phyloP scores from a whole-genome alignment of 1,140 invertebrate genomes.

The Bacillus rossius region DNA sequence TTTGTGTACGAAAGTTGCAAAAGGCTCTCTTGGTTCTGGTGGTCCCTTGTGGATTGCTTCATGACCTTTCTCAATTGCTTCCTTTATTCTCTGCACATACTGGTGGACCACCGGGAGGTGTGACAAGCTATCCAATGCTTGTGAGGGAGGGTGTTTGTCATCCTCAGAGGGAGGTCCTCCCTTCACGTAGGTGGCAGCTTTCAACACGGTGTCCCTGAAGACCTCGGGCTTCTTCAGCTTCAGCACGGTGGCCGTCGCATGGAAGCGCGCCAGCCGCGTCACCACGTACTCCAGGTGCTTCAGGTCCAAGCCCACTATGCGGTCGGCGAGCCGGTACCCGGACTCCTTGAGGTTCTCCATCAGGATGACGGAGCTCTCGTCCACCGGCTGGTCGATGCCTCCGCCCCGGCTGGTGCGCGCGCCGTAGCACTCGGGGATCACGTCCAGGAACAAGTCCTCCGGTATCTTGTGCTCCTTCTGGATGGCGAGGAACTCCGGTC shows the following conservation, averaged over 20 bases:
- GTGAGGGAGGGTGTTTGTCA: background rate
- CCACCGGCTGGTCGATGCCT: background rate
- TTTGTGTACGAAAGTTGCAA: constrained; percentile 13
- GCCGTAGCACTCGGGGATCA: constrained; percentile 8
- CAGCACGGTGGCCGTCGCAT: background rate
- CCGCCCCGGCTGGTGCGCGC: background rate
- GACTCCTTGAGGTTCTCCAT: background rate
- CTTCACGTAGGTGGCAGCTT: background rate
- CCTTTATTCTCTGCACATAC: background rate
- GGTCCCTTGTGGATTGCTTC: too few relatives aligned
- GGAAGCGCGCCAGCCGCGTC: too few relatives aligned
- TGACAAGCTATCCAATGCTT: background rate
- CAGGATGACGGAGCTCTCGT: background rate
- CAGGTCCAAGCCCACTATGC: background rate
- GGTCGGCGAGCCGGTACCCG: background rate
- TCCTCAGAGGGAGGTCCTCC: background rate
- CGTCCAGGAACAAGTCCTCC: background rate
- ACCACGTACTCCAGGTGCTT: constrained; percentile 1
- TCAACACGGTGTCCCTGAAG: constrained; percentile 1
- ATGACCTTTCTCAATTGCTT: too few relatives aligned
- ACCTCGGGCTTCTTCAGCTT: constrained; percentile 3
- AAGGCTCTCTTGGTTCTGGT: constrained; percentile 6
- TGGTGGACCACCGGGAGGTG: background rate
- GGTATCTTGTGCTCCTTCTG: background rate
- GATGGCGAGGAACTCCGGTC: background rate